Evolutionary conservation across 2,888 invertebrate genomes (phyloP), one percentile per base, ranked within the genome.

Genomic region (Mechanitis messenoides): DNA sequence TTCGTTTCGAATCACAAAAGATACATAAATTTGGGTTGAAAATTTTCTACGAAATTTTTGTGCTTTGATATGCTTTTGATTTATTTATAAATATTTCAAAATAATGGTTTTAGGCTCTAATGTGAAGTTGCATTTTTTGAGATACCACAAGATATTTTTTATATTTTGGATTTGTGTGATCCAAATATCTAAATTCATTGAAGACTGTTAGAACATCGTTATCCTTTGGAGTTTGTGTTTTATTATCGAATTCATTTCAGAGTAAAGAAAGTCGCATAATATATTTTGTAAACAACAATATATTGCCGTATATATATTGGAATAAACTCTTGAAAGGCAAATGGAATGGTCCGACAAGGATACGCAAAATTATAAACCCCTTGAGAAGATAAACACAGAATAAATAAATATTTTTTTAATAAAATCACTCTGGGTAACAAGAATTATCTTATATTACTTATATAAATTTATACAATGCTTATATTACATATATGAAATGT

Each of bases 231-330:
- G 47, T 20, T 11, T 20, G 20, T 47, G 12, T 6, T n/a, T 11
- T 1, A 3, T 9, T 31, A 31, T 31, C 31, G 3, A 28, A 33
- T 50, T 55, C 38, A 61, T 81, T 85, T 7, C 90, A 92, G 82
- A 87, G 90, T 58, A 91, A 91, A 72, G 92, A 92, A 72, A 81
- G 91, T 0, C 85, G 85, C 4, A 65, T 91, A 0, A 93, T 96
- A 92, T 98, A 93, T 77, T 77, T 92, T 3, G 77, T 98, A 87
- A 98, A 98, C 81, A 95, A 94, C 72, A 91, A 95, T 63, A 65
- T 95, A 0, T 94, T 98, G 91, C 98, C 98, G 0, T 75, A 90
- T 7, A 75, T 98, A 0, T 99, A 99, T 77, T 99, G 98, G 98
- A 89, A 93, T 61, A 80, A 93, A 35, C 93, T 98, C 92, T 77